Evolutionary conservation across 1,140 invertebrate genomes (phyloP).

Genomic region (Lordiphosa clarofinis): DNA sequence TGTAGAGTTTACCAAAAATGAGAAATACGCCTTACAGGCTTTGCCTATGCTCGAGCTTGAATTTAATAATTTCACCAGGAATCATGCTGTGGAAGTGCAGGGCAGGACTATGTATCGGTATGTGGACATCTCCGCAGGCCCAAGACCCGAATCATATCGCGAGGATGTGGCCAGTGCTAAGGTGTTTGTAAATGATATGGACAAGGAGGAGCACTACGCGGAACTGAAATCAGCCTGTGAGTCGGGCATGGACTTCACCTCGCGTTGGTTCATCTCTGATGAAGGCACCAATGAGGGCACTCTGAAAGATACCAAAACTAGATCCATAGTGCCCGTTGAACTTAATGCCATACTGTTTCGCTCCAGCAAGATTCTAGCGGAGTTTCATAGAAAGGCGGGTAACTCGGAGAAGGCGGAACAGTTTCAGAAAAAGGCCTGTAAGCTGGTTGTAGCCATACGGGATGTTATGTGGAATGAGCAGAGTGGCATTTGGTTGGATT

Average conservation of each 20-base stretch:
- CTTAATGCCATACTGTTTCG: conserved; percentile 92
- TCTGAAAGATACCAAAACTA: conserved; percentile 86
- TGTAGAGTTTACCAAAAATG: conserved; percentile 86
- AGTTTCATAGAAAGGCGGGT: conserved; percentile 85
- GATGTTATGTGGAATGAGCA: conserved; percentile 91
- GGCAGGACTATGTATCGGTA: conserved; percentile 87
- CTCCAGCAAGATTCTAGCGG: conserved; percentile 87
- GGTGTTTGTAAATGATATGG: conserved; percentile 82
- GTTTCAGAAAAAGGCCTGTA: conserved; percentile 83
- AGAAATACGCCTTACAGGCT: conserved; percentile 84
- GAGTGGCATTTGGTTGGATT: conserved; percentile 92
- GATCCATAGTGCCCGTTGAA: conserved; percentile 92
- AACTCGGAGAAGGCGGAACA: conserved; percentile 83
- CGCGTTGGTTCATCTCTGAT: conserved; percentile 88
- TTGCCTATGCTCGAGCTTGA: conserved; percentile 89
- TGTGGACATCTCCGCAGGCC: conserved; percentile 85
- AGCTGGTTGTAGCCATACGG: conserved; percentile 82
- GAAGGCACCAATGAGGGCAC: conserved; percentile 87
- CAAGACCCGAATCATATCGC: conserved; percentile 93
- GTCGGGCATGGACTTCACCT: conserved; percentile 96
- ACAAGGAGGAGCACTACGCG: conserved; percentile 87
- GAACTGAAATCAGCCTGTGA: conserved; percentile 94
- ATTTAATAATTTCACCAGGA: conserved; percentile 88
- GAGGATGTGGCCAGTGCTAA: conserved; percentile 83
- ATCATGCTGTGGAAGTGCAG: conserved; percentile 84